Percentiles rank a stretch among this genome's conserved stretches.
Conservation (phyloP, 2,888 invertebrate genomes). For the Ophraella communa region DNA sequence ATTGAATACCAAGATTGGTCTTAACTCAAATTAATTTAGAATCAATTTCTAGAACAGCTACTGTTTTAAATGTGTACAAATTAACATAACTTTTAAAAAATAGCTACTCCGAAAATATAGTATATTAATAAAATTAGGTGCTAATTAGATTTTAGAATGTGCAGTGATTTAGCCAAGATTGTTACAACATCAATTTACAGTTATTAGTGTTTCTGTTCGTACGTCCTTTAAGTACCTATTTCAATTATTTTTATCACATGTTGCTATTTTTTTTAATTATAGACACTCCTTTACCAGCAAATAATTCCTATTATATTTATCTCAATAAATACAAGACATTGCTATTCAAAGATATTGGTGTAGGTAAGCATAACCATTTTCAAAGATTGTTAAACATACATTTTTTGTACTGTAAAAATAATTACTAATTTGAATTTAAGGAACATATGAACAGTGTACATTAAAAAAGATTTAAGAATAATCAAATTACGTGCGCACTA, state of each 20-base stretch:
- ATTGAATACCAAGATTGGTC: not conserved
- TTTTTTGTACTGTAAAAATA: not conserved
- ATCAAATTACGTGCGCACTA: slow-evolving; percentile 42
- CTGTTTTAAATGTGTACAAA: not conserved
- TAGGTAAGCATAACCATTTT: no score
- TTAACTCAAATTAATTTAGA: not conserved
- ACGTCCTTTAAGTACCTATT: not conserved
- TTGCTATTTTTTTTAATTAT: not conserved
- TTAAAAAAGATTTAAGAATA: not conserved
- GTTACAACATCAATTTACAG: not conserved
- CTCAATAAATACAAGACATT: no score
- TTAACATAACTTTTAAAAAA: not conserved
- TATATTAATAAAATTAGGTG: slow-evolving; percentile 8
- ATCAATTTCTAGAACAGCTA: not conserved
- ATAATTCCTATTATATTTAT: not conserved
- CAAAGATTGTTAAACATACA: no score
- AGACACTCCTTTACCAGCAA: no score
- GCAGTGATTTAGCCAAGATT: not conserved
- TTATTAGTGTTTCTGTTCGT: not conserved
- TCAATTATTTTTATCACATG: not conserved
- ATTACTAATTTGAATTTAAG: not conserved
- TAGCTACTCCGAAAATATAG: not conserved
- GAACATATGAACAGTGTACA: not conserved
- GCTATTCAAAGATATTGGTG: no score
- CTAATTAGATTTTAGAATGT: slow-evolving; percentile 8